A percentile compares a stretch with the other conserved stretches of the same genome.
These are phyloP conservation scores for Carterocephalus palaemon DNA, from an alignment of 2,888 invertebrate species.

Conservation along the genomic window DNA sequence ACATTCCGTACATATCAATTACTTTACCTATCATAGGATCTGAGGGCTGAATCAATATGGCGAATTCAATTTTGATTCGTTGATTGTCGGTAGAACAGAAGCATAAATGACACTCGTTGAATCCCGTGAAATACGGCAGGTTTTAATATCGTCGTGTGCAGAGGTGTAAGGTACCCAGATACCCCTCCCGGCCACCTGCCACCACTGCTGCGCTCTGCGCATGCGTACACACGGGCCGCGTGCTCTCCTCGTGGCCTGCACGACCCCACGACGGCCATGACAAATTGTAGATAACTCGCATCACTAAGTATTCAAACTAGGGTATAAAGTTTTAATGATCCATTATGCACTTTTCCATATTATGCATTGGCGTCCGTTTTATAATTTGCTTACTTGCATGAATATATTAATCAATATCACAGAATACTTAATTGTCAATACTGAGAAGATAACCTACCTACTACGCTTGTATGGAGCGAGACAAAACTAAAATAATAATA, in stretches of 20 bases:
- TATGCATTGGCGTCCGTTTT: constrained; percentile 14
- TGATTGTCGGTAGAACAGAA: constrained; percentile 54
- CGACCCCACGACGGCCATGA: constrained; percentile 33
- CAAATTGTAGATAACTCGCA: constrained; percentile 32
- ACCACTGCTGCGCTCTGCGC: constrained; percentile 45
- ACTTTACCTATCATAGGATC: constrained; percentile 8
- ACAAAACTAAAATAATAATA: too few relatives aligned
- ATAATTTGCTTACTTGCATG: constrained; percentile 1
- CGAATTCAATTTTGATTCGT: constrained; percentile 55
- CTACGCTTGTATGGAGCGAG: too few relatives aligned
- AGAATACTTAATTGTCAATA: too few relatives aligned
- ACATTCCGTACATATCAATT: constrained; percentile 19
- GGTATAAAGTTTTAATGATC: constrained; percentile 25
- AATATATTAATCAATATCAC: background rate
- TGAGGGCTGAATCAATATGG: constrained; percentile 35
- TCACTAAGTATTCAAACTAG: constrained; percentile 26
- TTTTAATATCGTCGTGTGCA: constrained; percentile 55
- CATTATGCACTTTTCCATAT: constrained; percentile 20
- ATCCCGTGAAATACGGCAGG: constrained; percentile 60
- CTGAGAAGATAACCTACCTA: too few relatives aligned
- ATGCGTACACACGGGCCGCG: constrained; percentile 64
- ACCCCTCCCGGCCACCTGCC: constrained; percentile 26
- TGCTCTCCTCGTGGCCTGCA: constrained; percentile 64
- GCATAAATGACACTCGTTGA: constrained; percentile 54
- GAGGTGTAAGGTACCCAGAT: constrained; percentile 47